phyloP scores from a whole-genome alignment of 2,797 vertebrate genomes.

The Menidia menidia region DNA sequence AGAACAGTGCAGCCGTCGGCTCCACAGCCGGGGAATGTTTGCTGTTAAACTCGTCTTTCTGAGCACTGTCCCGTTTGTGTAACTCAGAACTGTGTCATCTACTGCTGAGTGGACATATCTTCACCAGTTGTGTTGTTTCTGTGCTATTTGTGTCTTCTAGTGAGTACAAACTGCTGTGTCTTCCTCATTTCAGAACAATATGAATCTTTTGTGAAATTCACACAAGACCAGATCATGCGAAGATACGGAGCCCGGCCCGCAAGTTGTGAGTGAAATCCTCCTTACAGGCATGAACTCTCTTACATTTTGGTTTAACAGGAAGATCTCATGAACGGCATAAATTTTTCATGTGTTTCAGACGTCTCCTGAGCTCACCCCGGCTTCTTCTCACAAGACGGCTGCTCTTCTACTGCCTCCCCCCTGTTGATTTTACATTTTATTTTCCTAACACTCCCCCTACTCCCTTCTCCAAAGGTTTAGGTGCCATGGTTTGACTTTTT shows the following conservation, averaged over 20 bases:
- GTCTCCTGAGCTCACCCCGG: constrained; percentile 89
- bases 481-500: constrained; percentile 82
- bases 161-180: neutral
- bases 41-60: too few relatives aligned
- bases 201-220: constrained; percentile 97
- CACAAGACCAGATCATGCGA: constrained; percentile 96
- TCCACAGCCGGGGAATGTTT: too few relatives aligned
- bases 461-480: constrained; percentile 74
- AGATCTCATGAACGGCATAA: neutral
- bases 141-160: neutral
- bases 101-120: too few relatives aligned
- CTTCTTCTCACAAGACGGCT: constrained; percentile 86
- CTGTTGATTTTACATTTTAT: constrained; percentile 67
- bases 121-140: too few relatives aligned
- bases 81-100: too few relatives aligned
- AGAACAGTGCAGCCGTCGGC: too few relatives aligned
- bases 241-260: constrained; percentile 92
- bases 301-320: neutral
- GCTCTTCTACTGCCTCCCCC: constrained; percentile 68
- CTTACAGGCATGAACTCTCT: neutral
- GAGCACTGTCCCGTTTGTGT: too few relatives aligned
- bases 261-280: constrained; percentile 86
- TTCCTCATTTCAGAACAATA: constrained; percentile 88
- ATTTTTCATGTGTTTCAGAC: constrained; percentile 77
- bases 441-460: constrained; percentile 1